phyloP scores from a whole-genome alignment of 1,140 invertebrate species.

The Drosophila lowei region DNA sequence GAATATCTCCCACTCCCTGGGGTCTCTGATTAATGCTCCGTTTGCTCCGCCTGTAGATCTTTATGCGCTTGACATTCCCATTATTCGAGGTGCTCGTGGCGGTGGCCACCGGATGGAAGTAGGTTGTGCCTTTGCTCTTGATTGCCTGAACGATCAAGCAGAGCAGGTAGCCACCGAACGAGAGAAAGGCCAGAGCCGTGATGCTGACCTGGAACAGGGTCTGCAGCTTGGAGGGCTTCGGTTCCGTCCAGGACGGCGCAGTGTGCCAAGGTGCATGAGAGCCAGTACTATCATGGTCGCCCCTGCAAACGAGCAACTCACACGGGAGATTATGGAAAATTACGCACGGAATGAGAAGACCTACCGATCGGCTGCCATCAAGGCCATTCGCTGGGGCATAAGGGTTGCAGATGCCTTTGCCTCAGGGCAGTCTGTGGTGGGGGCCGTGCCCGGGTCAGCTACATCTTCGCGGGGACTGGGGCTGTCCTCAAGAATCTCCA shows the following conservation, averaged over 20 bases:
- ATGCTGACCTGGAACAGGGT: conserved; percentile 89
- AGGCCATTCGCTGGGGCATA: conserved; percentile 54
- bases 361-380: conserved; percentile 65
- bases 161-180: conserved; percentile 90
- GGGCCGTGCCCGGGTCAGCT: too few relatives aligned
- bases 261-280: conserved; percentile 26
- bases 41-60: conserved; percentile 70
- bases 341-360: not conserved
- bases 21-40: conserved; percentile 5
- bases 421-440: not conserved
- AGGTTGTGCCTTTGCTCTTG: conserved; percentile 84
- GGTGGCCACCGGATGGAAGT: conserved; percentile 81
- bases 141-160: conserved; percentile 89
- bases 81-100: conserved; percentile 49
- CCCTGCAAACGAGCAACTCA: conserved; percentile 13
- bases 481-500: conserved; percentile 20
- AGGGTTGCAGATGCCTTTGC: not conserved
- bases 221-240: conserved; percentile 85
- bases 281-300: conserved; percentile 20
- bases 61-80: conserved; percentile 72
- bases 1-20: not conserved
- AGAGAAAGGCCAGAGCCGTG: conserved; percentile 89
- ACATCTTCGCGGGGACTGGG: too few relatives aligned
- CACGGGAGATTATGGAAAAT: not conserved
- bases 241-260: conserved; percentile 69